phyloP scores from a whole-genome alignment of 2,113 vertebrate species.

The Tursiops truncatus region DNA sequence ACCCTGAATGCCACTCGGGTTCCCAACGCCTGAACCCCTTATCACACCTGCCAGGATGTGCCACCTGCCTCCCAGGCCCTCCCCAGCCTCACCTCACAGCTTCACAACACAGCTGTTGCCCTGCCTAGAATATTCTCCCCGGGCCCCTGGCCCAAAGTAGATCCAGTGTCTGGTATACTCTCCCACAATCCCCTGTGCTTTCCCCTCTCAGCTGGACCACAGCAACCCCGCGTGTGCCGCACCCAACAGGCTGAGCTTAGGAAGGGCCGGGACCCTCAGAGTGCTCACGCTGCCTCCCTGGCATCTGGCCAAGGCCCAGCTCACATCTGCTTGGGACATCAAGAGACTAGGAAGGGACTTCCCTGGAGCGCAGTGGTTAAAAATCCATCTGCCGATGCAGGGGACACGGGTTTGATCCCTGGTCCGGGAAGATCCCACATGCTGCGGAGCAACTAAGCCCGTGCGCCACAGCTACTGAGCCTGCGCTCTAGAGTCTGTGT shows the following conservation, averaged over 20 bases:
- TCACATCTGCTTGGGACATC: not conserved
- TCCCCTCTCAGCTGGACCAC: not conserved
- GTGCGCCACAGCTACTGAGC: no score
- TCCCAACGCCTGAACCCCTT: not conserved
- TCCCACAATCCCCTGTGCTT: not conserved
- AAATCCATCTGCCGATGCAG: no score
- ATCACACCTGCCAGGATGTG: not conserved
- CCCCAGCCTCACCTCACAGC: not conserved
- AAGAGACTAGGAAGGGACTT: not conserved
- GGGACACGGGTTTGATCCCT: no score
- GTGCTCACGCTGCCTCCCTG: not conserved
- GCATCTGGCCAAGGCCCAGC: not conserved
- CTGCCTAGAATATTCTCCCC: not conserved
- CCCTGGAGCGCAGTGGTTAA: no score
- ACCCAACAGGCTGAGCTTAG: not conserved
- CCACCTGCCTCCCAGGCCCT: not conserved
- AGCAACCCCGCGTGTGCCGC: accelerated
- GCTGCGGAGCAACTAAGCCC: no score
- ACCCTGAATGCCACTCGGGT: not conserved
- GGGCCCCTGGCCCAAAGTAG: not conserved
- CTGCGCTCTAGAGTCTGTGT: no score
- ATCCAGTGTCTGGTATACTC: not conserved
- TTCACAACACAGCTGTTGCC: not conserved
- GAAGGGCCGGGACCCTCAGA: not conserved
- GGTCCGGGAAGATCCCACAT: no score